A percentile compares a stretch with the other conserved stretches of the same genome.
Conservation (phyloP, 2,797 vertebrate species). For the Gobionotothen gibberifrons region DNA sequence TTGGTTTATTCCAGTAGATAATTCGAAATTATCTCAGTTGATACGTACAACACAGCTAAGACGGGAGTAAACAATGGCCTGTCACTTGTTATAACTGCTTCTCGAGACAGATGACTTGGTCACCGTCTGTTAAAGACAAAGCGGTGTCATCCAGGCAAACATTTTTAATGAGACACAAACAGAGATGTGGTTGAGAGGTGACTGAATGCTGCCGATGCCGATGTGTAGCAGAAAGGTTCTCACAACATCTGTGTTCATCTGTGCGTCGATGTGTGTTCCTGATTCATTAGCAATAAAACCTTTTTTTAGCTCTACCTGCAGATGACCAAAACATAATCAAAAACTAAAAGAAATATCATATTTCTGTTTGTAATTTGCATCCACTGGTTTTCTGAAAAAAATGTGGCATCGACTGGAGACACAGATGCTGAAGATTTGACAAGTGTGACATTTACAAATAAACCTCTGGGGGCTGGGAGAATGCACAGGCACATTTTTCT, state of each 20-base stretch:
- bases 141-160: slow-evolving; percentile 74
- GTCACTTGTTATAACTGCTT: slow-evolving; percentile 24
- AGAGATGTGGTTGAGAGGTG: slow-evolving; percentile 55
- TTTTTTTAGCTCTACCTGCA: not conserved
- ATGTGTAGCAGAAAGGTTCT: slow-evolving; percentile 35
- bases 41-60: not conserved
- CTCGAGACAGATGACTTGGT: slow-evolving; percentile 65
- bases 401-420: slow-evolving; percentile 50
- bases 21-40: not conserved
- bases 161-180: slow-evolving; percentile 80
- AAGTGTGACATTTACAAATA: slow-evolving; percentile 79
- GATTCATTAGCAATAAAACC: slow-evolving; percentile 19
- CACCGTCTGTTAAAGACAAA: slow-evolving; percentile 68
- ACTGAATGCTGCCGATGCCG: slow-evolving; percentile 43
- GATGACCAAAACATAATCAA: slow-evolving; percentile 41
- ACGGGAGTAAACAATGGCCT: slow-evolving; percentile 6
- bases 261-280: slow-evolving; percentile 3
- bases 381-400: slow-evolving; percentile 19
- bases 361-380: slow-evolving; percentile 51
- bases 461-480: slow-evolving; percentile 63
- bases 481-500: slow-evolving; percentile 56
- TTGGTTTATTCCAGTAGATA: not conserved
- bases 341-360: slow-evolving; percentile 39
- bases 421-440: slow-evolving; percentile 66
- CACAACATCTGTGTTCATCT: slow-evolving; percentile 41